Evolutionary conservation across 1,140 invertebrate species (phyloP), one percentile per base, ranked within the genome.

Genomic region (Sarcophaga peregrina): DNA sequence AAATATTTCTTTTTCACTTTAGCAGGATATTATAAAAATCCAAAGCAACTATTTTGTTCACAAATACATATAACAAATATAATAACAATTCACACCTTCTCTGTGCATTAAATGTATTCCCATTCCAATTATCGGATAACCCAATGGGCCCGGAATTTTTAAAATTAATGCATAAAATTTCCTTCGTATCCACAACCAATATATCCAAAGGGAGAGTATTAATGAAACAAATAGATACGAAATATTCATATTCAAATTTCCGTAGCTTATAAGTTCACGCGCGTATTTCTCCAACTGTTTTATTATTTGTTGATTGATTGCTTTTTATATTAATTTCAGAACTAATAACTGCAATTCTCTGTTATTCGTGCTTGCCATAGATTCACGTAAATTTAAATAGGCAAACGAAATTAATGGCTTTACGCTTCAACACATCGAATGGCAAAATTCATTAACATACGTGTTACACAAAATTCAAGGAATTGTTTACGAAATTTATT

Each of bases 61-160:
- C n/a, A n/a, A n/a, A n/a, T n/a, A n/a, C n/a, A n/a, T n/a, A n/a
- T n/a, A n/a, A n/a, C n/a, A n/a, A n/a, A n/a, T n/a, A n/a, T 37
- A 2, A 37, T 37, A 37, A 37, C 4, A 37, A 37, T 37, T 37
- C 11, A 76, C 82, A 89, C 88, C 86, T 89, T 89, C 87, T 17
- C 87, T 84, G 5, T 82, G 76, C n/a, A 83, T 72, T 20, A 89
- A 74, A 82, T 85, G 85, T 13, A 86, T 85, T 0, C 86, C 86
- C 86, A 88, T 90, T 48, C 89, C 89, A 13, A 90, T 3, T 6
- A 90, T 58, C 3, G 89, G 89, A 83, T 86, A 87, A 47, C 88
- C 86, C 10, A 86, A 25, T 10, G 88, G 89, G 0, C 89, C 89
- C 5, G 88, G 86, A 8, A 90, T 84, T 75, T 89, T 87, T 0